phyloP scores from a whole-genome alignment of 2,888 invertebrate species.

The Dryomyza anilis region DNA sequence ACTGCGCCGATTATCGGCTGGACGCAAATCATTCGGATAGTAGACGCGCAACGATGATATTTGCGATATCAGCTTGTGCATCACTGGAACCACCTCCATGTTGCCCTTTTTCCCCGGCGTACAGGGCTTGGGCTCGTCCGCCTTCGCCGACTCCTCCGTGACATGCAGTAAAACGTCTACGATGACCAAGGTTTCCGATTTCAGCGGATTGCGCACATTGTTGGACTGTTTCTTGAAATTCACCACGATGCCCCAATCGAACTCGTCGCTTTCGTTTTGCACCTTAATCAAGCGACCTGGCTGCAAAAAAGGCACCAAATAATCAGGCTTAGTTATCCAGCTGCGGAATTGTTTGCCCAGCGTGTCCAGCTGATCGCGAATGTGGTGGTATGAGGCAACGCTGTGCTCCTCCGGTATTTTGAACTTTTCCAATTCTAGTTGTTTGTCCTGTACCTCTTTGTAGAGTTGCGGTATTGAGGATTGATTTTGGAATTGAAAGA shows the following conservation, averaged over 20 bases:
- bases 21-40: conserved; percentile 87
- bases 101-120: conserved; percentile 66
- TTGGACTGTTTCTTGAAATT: conserved; percentile 80
- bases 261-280: conserved; percentile 82
- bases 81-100: conserved; percentile 87
- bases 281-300: conserved; percentile 93
- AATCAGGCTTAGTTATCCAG: conserved; percentile 83
- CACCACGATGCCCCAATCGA: conserved; percentile 96
- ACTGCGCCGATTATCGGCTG: conserved; percentile 81
- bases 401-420: conserved; percentile 75
- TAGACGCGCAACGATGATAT: conserved; percentile 90
- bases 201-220: conserved; percentile 62
- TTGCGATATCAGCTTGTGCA: conserved; percentile 80
- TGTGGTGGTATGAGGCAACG: conserved; percentile 82
- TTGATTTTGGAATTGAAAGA: conserved; percentile 99
- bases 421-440: conserved; percentile 69
- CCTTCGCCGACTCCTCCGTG: conserved; percentile 68
- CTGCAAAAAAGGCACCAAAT: conserved; percentile 91
- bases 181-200: conserved; percentile 65
- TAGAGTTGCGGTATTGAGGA: conserved; percentile 88
- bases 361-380: conserved; percentile 78
- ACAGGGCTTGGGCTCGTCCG: conserved; percentile 73
- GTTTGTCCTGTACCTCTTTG: conserved; percentile 70
- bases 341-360: conserved; percentile 76
- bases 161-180: conserved; percentile 86